Percentiles rank a stretch among this genome's conserved stretches.
Conservation (phyloP, 2,888 invertebrate genomes). For the Netelia inedita region DNA sequence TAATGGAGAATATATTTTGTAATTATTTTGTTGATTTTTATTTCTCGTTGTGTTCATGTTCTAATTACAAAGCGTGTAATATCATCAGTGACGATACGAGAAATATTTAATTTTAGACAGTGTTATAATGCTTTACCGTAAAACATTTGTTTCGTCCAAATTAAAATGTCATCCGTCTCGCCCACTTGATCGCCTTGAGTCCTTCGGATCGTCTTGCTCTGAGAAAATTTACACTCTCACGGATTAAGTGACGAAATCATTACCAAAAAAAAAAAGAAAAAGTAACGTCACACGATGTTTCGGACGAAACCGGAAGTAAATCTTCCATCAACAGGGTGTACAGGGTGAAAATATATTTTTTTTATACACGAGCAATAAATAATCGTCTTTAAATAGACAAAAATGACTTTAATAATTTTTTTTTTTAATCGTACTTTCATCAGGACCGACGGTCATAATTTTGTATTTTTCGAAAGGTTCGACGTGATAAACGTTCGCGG, state of each 20-base stretch:
- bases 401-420: no score
- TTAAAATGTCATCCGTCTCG: slow-evolving; percentile 47
- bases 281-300: not conserved
- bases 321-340: not conserved
- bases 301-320: not conserved
- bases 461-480: not conserved
- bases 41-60: not conserved
- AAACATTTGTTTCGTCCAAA: slow-evolving; percentile 22
- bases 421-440: not conserved
- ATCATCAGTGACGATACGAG: slow-evolving; percentile 43
- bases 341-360: not conserved
- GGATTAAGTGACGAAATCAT: not conserved
- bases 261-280: slow-evolving; percentile 1
- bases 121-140: not conserved
- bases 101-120: slow-evolving; percentile 32
- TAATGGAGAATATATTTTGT: no score
- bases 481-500: not conserved
- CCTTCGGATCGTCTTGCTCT: slow-evolving; percentile 11
- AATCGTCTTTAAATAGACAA: no score
- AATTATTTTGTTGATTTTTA: no score
- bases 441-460: not conserved
- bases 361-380: not conserved
- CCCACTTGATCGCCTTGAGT: slow-evolving; percentile 8
- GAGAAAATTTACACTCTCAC: not conserved
- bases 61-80: not conserved